These are phyloP conservation scores for Cephus pygmeus DNA, from an alignment of 2,888 invertebrate genomes.

Conservation along the genomic window DNA sequence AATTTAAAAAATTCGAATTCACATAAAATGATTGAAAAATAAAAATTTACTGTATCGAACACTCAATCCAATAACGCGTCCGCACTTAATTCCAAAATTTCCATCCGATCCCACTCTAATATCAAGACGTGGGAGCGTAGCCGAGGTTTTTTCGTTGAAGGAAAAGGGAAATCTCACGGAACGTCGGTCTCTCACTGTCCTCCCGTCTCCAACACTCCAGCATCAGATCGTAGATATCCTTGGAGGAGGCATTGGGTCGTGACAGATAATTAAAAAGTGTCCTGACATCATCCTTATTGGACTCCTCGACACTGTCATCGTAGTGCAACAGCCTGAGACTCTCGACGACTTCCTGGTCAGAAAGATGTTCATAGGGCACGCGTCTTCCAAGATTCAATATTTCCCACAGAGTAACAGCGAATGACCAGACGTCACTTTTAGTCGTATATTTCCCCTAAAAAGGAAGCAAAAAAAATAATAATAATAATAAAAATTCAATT, in stretches of 20 bases:
- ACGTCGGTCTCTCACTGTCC: constrained; percentile 80
- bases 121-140: constrained; percentile 69
- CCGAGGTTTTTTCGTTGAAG: constrained; percentile 79
- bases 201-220: constrained; percentile 86
- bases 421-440: constrained; percentile 92
- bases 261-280: constrained; percentile 72
- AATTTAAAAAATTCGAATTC: background rate
- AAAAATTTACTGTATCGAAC: constrained; percentile 10
- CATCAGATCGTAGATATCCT: constrained; percentile 88
- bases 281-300: constrained; percentile 38
- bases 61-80: background rate
- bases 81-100: background rate
- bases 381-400: constrained; percentile 82
- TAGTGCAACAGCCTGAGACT: constrained; percentile 80
- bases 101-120: constrained; percentile 34
- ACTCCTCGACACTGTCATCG: constrained; percentile 67
- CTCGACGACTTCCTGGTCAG: constrained; percentile 83
- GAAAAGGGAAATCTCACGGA: constrained; percentile 85
- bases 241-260: constrained; percentile 77
- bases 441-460: constrained; percentile 85
- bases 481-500: background rate
- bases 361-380: constrained; percentile 80
- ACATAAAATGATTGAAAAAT: background rate
- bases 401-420: constrained; percentile 90
- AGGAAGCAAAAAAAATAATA: constrained; percentile 4